These are phyloP conservation scores for Heptranchias perlo DNA, from an alignment of 2,113 vertebrate species.

Conservation along the genomic window DNA sequence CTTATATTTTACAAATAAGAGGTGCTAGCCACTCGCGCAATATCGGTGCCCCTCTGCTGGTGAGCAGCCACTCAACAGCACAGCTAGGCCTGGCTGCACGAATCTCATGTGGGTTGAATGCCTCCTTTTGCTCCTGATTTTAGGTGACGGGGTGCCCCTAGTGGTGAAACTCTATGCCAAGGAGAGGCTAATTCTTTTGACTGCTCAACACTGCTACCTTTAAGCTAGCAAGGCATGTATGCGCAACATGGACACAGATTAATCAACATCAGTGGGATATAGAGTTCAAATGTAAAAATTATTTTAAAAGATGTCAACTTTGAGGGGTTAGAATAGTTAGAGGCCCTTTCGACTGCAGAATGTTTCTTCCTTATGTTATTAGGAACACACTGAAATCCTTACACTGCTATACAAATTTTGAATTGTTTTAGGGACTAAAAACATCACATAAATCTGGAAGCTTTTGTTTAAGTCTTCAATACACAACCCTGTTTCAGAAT, in stretches of 20 bases:
- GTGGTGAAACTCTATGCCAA: neutral
- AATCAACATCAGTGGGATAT: neutral
- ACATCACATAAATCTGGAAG: neutral
- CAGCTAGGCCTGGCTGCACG: no score
- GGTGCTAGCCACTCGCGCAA: no score
- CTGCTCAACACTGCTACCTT: neutral
- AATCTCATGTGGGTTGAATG: no score
- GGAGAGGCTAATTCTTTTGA: neutral
- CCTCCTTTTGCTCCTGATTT: neutral
- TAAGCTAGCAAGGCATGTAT: neutral
- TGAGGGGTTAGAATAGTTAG: neutral
- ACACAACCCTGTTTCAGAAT: neutral
- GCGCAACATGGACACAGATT: neutral
- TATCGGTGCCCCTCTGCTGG: no score
- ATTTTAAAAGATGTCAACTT: neutral
- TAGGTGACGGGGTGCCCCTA: neutral
- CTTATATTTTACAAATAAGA: no score
- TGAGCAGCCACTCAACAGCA: no score
- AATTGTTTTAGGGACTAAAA: neutral
- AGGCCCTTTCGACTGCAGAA: neutral
- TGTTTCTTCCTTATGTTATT: neutral
- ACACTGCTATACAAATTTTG: neutral
- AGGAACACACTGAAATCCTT: neutral
- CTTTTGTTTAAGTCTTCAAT: neutral
- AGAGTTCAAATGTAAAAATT: neutral